Base-by-base conservation (phyloP, 2,797 vertebrate genomes). In the Fistularia tabacaria region DNA sequence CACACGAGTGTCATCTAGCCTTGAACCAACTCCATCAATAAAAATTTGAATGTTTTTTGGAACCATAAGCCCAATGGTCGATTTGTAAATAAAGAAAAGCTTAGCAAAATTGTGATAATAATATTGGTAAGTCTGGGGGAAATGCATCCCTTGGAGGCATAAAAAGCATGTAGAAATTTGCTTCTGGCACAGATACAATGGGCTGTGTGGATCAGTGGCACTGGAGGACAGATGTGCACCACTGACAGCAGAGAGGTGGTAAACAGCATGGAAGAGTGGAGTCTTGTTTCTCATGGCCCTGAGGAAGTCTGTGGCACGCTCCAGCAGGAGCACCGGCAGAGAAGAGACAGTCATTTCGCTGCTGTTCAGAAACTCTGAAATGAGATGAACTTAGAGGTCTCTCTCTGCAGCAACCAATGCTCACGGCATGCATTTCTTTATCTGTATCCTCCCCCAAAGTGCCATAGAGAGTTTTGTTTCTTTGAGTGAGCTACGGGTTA, bases 381-480 rank as follows among this genome's bases (percentile, higher is more conserved):
- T 85, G 52, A 88, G 79, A 87, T 86, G 79, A 87, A 88, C 81
- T 84, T 70, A 4, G 66, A 79, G 78, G 71, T 79, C 74, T 79
- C 71, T 71, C 69, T 74, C 79, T 74, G 74, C 72, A 77, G 73
- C 79, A 62, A 63, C 68, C 73, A 58, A 56, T 14, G 60, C 80
- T 85, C 77, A 56, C 57, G 66, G 76, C 73, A 42, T 64, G 68
- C 73, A 72, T 70, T 67, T 67, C 63, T 76, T 71, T 66, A 76
- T 77, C 74, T 70, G 77, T 69, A 81, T 80, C 74, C 66, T 61
- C 63, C 63, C 76, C 72, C 70, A 88, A 77, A 81, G 71, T 62
- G 70, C 85, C 75, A 77, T 56, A 51, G 76, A 81, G 80, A 80
- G 73, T 82, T 84, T 58, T 53, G 67, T 79, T 64, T 79, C 77